These are phyloP conservation scores for Atherix ibis DNA, from an alignment of 2,888 invertebrate species.

Conservation along the genomic window DNA sequence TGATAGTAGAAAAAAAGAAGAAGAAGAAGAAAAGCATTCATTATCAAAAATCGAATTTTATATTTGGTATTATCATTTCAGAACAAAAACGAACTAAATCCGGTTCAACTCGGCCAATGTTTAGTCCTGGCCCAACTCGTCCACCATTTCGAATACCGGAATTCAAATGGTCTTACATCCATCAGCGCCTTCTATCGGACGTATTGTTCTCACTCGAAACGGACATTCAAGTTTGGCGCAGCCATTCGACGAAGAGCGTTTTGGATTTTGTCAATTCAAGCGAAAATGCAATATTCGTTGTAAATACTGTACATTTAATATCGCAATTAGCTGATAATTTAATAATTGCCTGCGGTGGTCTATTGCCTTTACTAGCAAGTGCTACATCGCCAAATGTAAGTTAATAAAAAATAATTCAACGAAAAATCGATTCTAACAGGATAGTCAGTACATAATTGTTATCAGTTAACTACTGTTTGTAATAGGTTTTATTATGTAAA, in stretches of 20 bases:
- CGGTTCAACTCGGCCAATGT: conserved; percentile 68
- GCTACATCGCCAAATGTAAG: conserved; percentile 97
- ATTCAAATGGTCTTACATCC: conserved; percentile 98
- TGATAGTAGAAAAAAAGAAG: too few relatives aligned
- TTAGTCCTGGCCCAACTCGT: conserved; percentile 81
- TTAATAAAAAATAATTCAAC: too few relatives aligned
- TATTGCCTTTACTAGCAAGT: conserved; percentile 89
- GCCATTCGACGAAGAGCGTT: conserved; percentile 91
- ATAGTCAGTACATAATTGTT: too few relatives aligned
- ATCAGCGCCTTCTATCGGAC: conserved; percentile 89
- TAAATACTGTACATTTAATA: conserved; percentile 97
- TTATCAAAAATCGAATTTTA: conserved; percentile 7
- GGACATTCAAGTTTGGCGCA: conserved; percentile 85
- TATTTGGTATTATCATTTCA: conserved; percentile 1
- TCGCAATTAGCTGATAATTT: conserved; percentile 97
- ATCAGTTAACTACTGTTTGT: too few relatives aligned
- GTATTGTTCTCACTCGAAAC: conserved; percentile 93
- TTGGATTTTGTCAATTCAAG: conserved; percentile 96
- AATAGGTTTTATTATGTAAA: too few relatives aligned
- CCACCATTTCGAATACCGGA: conserved; percentile 98
- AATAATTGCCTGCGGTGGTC: conserved; percentile 95
- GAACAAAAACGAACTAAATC: conserved; percentile 36
- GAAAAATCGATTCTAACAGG: too few relatives aligned
- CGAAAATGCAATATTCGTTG: conserved; percentile 97
- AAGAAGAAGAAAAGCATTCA: neutral